Evolutionary conservation across 2,888 invertebrate genomes (phyloP).

Genomic region (Myopa tessellatipennis): DNA sequence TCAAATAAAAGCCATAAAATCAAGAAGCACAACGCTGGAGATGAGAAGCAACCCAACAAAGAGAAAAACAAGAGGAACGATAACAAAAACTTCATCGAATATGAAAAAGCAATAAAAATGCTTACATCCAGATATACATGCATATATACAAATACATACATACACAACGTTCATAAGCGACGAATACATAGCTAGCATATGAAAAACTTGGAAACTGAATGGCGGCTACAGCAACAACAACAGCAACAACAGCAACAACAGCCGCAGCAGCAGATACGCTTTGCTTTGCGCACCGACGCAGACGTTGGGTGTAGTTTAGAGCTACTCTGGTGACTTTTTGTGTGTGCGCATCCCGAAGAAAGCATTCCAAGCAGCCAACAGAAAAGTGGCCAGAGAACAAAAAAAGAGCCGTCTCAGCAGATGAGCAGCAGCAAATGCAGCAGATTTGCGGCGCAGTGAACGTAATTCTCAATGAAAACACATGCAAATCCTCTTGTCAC

Average conservation of each 20-base stretch:
- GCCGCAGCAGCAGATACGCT: not conserved
- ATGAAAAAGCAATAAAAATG: slow-evolving; percentile 54
- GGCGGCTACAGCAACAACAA: not conserved
- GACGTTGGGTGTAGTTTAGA: not conserved
- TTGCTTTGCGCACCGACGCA: slow-evolving; percentile 3
- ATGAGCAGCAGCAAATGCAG: not conserved
- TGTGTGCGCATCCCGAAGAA: not conserved
- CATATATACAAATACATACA: no score
- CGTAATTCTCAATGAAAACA: not conserved
- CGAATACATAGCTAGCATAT: not conserved
- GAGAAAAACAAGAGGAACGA: slow-evolving; percentile 9
- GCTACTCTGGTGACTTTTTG: slow-evolving; percentile 35
- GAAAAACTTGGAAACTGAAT: not conserved
- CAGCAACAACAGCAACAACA: not conserved
- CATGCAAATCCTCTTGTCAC: no score
- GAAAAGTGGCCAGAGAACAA: not conserved
- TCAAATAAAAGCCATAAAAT: slow-evolving; percentile 55
- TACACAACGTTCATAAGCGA: not conserved
- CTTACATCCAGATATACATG: slow-evolving; percentile 35
- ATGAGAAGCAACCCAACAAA: slow-evolving; percentile 32
- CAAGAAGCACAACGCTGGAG: slow-evolving; percentile 43
- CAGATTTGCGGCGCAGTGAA: not conserved
- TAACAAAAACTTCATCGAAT: slow-evolving; percentile 21
- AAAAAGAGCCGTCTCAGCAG: not conserved
- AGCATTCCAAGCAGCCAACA: not conserved